These are phyloP conservation scores for Irena cyanogastra DNA, from an alignment of 2,113 vertebrate genomes.

Conservation along the genomic window DNA sequence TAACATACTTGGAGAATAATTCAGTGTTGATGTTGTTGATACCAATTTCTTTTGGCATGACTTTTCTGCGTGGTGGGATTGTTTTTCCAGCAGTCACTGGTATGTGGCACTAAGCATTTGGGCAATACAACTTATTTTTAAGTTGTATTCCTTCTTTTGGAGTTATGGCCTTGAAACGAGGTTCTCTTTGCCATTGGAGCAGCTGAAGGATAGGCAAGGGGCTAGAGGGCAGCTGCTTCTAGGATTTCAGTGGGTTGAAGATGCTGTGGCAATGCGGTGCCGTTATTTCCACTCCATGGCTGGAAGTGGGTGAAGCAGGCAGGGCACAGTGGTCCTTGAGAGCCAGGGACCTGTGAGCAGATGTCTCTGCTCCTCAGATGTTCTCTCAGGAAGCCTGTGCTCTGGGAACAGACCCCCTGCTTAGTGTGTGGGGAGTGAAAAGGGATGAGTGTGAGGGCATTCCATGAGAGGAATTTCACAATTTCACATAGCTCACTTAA, in stretches of 20 bases:
- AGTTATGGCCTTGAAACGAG: background rate
- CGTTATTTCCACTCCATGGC: background rate
- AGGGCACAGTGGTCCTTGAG: background rate
- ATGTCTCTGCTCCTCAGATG: background rate
- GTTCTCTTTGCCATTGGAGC: background rate
- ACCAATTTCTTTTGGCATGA: background rate
- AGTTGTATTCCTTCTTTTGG: background rate
- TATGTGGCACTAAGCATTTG: background rate
- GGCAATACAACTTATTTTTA: background rate
- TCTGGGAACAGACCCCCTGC: constrained; percentile 50
- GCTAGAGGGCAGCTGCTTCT: background rate
- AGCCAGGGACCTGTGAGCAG: background rate
- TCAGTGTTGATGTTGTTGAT: background rate
- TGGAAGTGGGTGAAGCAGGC: background rate
- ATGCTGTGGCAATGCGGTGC: background rate
- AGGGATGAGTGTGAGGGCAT: constrained; percentile 13
- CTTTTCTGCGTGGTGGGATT: background rate
- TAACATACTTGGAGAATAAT: background rate
- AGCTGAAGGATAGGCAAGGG: background rate
- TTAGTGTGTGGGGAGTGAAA: background rate
- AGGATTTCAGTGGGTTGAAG: background rate
- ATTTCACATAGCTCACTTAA: constrained; percentile 32
- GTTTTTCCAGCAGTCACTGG: background rate
- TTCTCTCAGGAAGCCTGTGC: background rate
- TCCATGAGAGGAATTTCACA: constrained; percentile 48